These are phyloP conservation scores for Scleropages formosus DNA, from an alignment of 2,797 vertebrate genomes.

Conservation along the genomic window DNA sequence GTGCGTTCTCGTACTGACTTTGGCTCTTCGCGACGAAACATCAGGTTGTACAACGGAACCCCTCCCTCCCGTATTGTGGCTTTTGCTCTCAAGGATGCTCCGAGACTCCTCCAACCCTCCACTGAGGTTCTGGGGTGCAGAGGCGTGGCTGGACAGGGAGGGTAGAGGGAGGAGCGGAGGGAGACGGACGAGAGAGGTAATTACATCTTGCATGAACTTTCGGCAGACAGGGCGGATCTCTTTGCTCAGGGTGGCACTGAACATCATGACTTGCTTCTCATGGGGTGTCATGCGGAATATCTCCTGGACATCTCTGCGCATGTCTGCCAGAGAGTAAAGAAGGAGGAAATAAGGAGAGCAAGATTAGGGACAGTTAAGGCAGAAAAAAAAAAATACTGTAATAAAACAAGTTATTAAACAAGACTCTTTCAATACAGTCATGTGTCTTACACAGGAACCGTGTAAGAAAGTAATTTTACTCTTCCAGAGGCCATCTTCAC, in stretches of 20 bases:
- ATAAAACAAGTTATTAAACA: too few relatives aligned
- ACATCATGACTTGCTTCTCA: slow-evolving; percentile 88
- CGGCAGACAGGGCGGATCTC: slow-evolving; percentile 83
- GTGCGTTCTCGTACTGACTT: slow-evolving; percentile 5
- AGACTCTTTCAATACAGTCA: too few relatives aligned
- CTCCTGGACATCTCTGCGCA: slow-evolving; percentile 83
- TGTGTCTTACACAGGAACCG: too few relatives aligned
- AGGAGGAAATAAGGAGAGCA: not conserved
- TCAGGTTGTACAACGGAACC: not conserved
- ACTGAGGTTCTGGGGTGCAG: slow-evolving; percentile 17
- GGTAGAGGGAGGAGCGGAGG: slow-evolving; percentile 44
- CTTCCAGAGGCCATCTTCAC: too few relatives aligned
- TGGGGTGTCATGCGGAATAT: slow-evolving; percentile 84
- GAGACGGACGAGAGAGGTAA: slow-evolving; percentile 60
- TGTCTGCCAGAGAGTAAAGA: slow-evolving; percentile 56
- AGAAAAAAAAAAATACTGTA: too few relatives aligned
- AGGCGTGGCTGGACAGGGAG: slow-evolving; percentile 43
- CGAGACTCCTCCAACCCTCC: slow-evolving; percentile 15
- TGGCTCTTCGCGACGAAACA: not conserved
- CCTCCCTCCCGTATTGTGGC: slow-evolving; percentile 5
- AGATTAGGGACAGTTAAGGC: not conserved
- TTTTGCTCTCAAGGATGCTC: slow-evolving; percentile 9
- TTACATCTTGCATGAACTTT: slow-evolving; percentile 89
- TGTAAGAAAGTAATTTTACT: too few relatives aligned
- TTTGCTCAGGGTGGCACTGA: slow-evolving; percentile 82